Conservation (phyloP, 2,888 invertebrate genomes). For the Molanna angustata region DNA sequence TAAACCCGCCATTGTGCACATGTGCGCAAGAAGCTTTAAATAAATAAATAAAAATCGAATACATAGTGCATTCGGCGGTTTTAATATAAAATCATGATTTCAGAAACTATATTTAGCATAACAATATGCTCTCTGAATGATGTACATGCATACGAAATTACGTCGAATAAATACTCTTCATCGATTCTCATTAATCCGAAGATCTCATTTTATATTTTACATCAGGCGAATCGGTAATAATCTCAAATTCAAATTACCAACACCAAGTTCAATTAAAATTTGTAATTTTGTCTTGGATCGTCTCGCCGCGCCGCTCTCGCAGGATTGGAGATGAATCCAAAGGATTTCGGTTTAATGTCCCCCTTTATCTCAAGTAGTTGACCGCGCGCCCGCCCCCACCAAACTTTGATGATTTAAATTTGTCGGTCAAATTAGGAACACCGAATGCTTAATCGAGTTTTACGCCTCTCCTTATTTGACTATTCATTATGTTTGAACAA, state of each 20-base stretch:
- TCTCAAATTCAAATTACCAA: constrained; percentile 3
- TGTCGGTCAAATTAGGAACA: constrained; percentile 26
- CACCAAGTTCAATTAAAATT: constrained; percentile 21
- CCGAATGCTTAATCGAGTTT: constrained; percentile 17
- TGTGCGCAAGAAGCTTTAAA: too few relatives aligned
- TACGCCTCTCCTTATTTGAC: constrained; percentile 13
- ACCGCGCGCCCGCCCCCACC: constrained; percentile 18
- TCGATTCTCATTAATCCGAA: too few relatives aligned
- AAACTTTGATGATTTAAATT: constrained; percentile 29
- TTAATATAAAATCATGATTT: too few relatives aligned
- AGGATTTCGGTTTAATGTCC: constrained; percentile 6
- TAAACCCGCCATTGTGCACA: too few relatives aligned
- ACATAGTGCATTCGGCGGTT: too few relatives aligned
- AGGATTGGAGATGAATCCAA: constrained; percentile 7
- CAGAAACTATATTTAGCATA: too few relatives aligned
- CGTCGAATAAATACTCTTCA: too few relatives aligned
- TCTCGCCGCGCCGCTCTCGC: background rate
- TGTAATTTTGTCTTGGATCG: constrained; percentile 16
- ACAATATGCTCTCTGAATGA: too few relatives aligned
- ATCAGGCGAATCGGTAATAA: background rate
- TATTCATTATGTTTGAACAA: too few relatives aligned
- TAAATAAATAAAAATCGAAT: too few relatives aligned
- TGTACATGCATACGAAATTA: too few relatives aligned
- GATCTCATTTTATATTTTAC: background rate
- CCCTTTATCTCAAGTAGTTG: constrained; percentile 15